Conservation (phyloP, 2,888 invertebrate species). For the Meganola albula region DNA sequence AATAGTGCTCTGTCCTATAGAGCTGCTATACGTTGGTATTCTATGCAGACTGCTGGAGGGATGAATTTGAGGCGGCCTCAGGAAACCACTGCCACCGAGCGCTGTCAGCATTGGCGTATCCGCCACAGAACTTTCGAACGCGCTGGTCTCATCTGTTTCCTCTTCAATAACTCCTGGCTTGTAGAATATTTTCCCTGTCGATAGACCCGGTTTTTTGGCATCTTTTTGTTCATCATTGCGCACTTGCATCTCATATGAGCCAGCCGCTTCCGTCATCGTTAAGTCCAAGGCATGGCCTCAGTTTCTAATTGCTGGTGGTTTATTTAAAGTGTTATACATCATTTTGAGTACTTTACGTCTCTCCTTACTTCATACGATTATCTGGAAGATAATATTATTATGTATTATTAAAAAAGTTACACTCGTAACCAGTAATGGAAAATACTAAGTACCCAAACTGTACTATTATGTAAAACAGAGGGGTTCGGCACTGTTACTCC, state of each 20-base stretch:
- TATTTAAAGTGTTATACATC: constrained; percentile 17
- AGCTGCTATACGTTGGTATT: constrained; percentile 79
- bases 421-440: too few species aligned
- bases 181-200: constrained; percentile 69
- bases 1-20: constrained; percentile 75
- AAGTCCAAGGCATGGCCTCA: constrained; percentile 24
- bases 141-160: constrained; percentile 70
- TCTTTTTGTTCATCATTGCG: constrained; percentile 47
- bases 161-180: constrained; percentile 66
- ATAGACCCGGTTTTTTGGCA: constrained; percentile 41
- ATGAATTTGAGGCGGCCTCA: constrained; percentile 54
- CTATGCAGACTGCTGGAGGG: constrained; percentile 72
- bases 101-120: constrained; percentile 63
- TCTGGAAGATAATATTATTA: too few species aligned
- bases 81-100: constrained; percentile 44
- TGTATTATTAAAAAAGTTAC: too few species aligned
- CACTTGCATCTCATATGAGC: constrained; percentile 59
- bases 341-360: too few species aligned
- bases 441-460: too few species aligned
- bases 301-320: constrained; percentile 26
- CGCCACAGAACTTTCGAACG: constrained; percentile 60
- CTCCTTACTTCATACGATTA: too few species aligned
- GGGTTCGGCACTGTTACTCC: too few species aligned
- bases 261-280: constrained; percentile 43
- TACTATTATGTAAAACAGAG: too few species aligned